Percentiles rank a stretch among this genome's conserved stretches.
Conservation (phyloP, 1,140 invertebrate species). For the Brachystomella parvula region DNA sequence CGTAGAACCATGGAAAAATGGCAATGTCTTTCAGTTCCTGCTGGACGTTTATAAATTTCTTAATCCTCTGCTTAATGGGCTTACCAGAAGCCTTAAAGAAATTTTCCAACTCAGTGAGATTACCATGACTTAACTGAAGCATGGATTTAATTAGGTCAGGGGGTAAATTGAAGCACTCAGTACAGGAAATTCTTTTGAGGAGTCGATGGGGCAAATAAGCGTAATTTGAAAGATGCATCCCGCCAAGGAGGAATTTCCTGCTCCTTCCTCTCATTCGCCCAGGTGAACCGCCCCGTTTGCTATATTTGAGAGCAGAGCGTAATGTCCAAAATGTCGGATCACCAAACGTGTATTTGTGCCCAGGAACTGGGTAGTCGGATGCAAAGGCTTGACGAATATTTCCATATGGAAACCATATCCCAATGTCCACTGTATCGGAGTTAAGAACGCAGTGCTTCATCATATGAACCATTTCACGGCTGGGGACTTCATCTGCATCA, state of each 20-base stretch:
- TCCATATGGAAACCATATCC: conserved; percentile 11
- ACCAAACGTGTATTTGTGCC: conserved; percentile 6
- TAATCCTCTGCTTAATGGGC: background rate
- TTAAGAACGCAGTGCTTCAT: background rate
- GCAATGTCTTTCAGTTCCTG: conserved; percentile 8
- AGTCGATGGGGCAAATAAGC: conserved; percentile 8
- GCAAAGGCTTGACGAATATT: background rate
- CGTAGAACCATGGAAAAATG: conserved; percentile 10
- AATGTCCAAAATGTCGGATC: conserved; percentile 12
- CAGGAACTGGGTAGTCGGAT: conserved; percentile 9
- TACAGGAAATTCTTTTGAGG: background rate
- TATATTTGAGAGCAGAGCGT: background rate
- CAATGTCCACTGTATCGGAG: background rate
- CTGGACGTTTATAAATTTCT: background rate
- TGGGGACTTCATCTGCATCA: conserved; percentile 12
- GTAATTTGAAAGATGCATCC: conserved; percentile 6
- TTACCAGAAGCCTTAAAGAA: background rate
- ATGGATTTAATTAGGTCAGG: background rate
- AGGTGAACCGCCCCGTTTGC: background rate
- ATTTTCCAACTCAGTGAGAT: background rate
- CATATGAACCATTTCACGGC: conserved; percentile 5
- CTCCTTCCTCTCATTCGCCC: background rate
- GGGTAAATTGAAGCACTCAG: background rate
- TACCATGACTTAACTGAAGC: background rate
- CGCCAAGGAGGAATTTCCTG: conserved; percentile 1